Evolutionary conservation across 2,888 invertebrate species (phyloP), one percentile per base, ranked within the genome.

Genomic region (Conomelus anceps): DNA sequence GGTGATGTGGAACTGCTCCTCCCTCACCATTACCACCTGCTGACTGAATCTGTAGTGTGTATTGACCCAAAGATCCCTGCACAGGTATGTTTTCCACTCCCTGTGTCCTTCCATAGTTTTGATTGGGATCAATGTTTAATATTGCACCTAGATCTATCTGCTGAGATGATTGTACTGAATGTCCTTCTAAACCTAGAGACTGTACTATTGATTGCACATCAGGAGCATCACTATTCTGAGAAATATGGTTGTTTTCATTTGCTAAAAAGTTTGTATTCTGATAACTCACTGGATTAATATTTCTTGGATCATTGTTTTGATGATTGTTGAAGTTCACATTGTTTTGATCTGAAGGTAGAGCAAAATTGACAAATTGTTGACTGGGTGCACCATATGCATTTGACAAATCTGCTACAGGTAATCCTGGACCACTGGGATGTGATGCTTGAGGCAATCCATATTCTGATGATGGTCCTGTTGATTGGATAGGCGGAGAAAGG

Each of bases 31-130:
- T 92, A 17, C 94, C 95, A 91, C 96, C 95, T 0, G 96, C 95
- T 0, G 96, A 94, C 92, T 97, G 97, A 88, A 97, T 97, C 92
- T 97, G 97, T 20, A 97, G 93, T 0, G 96, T 96, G 92, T 97
- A 97, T 3, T 95, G 95, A 0, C 95, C 96, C 22, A 94, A 94
- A 24, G 95, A 91, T 7, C 92, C 92, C 92, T 95, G 94, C 0
- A 95, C 92, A 0, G 95, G 95, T 84, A 95, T 94, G 89, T 93
- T 94, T 90, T 93, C 93, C 29, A 90, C 89, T 17, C 91, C 91
- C 26, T 89, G 26, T 22, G 22, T 22, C n/a, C 85, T 85, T 17
- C n/a, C 22, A 41, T 22, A 22, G 24, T 22, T 20, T n/a, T 63
- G 22, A 63, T n/a, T 23, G 23, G 26, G 34, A 29, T 63, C 26